Percentiles rank a stretch among this genome's conserved stretches.
Conservation (phyloP, 2,113 vertebrate genomes). For the rat (Rattus norvegicus) region DNA sequence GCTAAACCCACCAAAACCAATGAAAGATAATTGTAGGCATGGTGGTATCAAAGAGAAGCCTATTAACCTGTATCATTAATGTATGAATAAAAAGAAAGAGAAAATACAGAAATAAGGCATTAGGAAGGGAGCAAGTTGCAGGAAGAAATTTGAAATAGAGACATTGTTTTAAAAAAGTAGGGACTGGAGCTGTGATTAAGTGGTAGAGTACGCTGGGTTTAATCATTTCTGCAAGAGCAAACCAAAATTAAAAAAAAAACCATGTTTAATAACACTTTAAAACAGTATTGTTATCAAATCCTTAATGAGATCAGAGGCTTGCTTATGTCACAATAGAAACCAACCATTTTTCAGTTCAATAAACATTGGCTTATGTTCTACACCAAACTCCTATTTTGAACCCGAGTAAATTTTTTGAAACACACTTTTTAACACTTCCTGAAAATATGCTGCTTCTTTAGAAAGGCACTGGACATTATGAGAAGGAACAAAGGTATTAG, state of each 20-base stretch:
- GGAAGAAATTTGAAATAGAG: background rate
- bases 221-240: background rate
- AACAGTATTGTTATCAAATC: background rate
- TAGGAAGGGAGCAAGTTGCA: background rate
- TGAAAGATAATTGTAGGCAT: background rate
- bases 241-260: background rate
- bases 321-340: background rate
- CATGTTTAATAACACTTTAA: background rate
- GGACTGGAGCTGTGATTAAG: background rate
- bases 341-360: background rate
- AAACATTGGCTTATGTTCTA: background rate
- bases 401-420: background rate
- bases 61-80: background rate
- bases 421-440: background rate
- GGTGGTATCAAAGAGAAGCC: background rate
- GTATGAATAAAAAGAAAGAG: background rate
- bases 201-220: background rate
- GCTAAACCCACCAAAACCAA: background rate
- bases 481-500: background rate
- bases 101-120: background rate
- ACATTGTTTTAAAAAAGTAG: background rate
- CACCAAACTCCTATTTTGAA: background rate
- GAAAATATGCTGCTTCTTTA: background rate
- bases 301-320: background rate
- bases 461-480: background rate